Percentiles rank a stretch among this genome's conserved stretches.
Conservation (phyloP, 1,140 invertebrate species). For the Drosophila carrolli region DNA sequence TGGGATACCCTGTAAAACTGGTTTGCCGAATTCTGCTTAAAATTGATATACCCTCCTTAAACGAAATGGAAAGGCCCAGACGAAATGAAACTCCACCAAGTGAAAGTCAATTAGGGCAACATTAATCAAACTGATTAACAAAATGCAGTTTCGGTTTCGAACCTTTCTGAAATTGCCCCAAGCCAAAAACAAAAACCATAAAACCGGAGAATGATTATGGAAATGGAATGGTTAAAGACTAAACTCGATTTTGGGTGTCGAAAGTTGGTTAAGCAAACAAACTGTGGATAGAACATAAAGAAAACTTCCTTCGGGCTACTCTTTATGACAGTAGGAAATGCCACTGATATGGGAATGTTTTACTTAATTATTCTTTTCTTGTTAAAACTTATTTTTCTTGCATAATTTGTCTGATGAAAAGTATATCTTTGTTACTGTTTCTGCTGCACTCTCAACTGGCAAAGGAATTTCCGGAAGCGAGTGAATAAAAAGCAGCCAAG, state of each 20-base stretch:
- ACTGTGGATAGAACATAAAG: conserved; percentile 7
- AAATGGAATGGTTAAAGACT: conserved; percentile 9
- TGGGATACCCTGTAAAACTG: conserved; percentile 14
- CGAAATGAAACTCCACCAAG: conserved; percentile 33
- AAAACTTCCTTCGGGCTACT: conserved; percentile 20
- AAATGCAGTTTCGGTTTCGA: conserved; percentile 46
- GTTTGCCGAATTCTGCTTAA: conserved; percentile 25
- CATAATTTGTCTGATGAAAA: conserved; percentile 29
- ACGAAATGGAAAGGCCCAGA: conserved; percentile 42
- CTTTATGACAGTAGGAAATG: conserved; percentile 19
- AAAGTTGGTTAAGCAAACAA: conserved; percentile 15
- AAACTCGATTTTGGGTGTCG: conserved; percentile 1
- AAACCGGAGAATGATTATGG: conserved; percentile 9
- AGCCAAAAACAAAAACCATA: conserved; percentile 11
- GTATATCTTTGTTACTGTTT: conserved; percentile 1
- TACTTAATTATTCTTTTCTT: conserved; percentile 10
- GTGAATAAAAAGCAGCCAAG: conserved; percentile 1
- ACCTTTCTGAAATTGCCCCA: conserved; percentile 12
- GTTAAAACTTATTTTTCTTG: conserved; percentile 9
- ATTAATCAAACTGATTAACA: conserved; percentile 73
- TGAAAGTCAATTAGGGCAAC: conserved; percentile 80
- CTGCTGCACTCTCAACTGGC: conserved; percentile 25
- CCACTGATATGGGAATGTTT: conserved; percentile 24
- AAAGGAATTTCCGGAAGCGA: conserved; percentile 49
- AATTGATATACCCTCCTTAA: conserved; percentile 33